Evolutionary conservation across 2,888 invertebrate species (phyloP).

Genomic region (Limnephilus lunatus): DNA sequence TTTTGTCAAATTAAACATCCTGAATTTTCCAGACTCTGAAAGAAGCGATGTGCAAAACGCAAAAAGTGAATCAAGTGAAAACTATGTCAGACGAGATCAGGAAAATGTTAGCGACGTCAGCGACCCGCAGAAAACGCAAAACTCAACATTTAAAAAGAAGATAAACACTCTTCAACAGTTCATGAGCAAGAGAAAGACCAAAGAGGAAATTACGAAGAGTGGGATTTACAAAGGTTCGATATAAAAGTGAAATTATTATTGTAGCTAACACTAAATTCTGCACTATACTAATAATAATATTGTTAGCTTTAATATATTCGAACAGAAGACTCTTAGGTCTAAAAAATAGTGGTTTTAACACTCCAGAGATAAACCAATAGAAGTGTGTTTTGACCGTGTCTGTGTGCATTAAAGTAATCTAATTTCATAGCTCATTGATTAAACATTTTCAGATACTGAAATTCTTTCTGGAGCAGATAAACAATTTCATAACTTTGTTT

Average conservation of each 20-base stretch:
- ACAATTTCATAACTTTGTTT: neutral
- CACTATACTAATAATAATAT: neutral
- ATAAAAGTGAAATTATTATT: neutral
- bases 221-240: conserved; percentile 48
- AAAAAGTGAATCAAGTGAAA: conserved; percentile 14
- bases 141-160: conserved; percentile 23
- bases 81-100: conserved; percentile 31
- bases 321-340: neutral
- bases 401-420: neutral
- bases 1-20: neutral
- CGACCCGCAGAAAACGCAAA: conserved; percentile 24
- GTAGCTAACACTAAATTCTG: neutral
- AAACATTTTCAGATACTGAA: neutral
- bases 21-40: conserved; percentile 33
- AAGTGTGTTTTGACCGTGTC: neutral
- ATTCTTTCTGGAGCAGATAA: neutral
- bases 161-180: conserved; percentile 3
- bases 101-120: conserved; percentile 7
- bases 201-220: conserved; percentile 23
- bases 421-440: neutral
- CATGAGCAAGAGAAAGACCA: conserved; percentile 22
- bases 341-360: neutral
- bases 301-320: neutral
- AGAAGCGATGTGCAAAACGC: conserved; percentile 27
- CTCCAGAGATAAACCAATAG: neutral